These are phyloP conservation scores for Siderastrea siderea DNA, from an alignment of 92 coral and sea anemone species.

Conservation along the genomic window DNA sequence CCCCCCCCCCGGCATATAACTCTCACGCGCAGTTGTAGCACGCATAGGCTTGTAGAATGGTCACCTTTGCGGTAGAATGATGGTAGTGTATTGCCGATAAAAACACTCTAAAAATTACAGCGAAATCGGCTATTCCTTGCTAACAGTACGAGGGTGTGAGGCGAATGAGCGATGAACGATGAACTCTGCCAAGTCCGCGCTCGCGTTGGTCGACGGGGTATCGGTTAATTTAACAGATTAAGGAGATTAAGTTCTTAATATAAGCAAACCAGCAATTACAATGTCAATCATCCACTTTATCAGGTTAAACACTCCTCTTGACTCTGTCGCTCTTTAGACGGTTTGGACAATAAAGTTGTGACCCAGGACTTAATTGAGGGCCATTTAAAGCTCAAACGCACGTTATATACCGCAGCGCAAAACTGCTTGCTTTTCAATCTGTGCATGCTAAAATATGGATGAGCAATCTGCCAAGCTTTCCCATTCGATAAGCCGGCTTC, in stretches of 20 bases:
- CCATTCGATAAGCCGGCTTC: constrained; percentile 39
- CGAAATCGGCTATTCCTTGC: no score
- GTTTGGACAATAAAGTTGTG: not conserved
- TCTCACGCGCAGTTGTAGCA: no score
- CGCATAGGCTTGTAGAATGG: no score
- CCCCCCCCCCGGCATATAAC: no score
- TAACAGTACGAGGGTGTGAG: no score
- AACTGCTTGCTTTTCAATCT: not conserved
- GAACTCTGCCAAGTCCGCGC: not conserved
- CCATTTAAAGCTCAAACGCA: not conserved
- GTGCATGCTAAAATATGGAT: constrained; percentile 18
- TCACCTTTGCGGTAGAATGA: no score
- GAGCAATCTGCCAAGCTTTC: constrained; percentile 2
- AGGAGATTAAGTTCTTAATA: constrained; percentile 1
- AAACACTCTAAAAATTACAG: no score
- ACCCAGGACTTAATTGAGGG: constrained; percentile 12
- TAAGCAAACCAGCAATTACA: not conserved
- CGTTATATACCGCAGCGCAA: not conserved
- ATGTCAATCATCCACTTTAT: constrained; percentile 35
- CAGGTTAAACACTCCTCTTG: constrained; percentile 20
- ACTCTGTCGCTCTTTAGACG: constrained; percentile 12
- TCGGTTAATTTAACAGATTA: not conserved
- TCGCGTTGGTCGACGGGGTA: not conserved
- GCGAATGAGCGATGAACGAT: not conserved
- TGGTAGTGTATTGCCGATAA: no score